These are phyloP conservation scores for Xiphias gladius DNA, from an alignment of 2,113 vertebrate species.

Conservation along the genomic window DNA sequence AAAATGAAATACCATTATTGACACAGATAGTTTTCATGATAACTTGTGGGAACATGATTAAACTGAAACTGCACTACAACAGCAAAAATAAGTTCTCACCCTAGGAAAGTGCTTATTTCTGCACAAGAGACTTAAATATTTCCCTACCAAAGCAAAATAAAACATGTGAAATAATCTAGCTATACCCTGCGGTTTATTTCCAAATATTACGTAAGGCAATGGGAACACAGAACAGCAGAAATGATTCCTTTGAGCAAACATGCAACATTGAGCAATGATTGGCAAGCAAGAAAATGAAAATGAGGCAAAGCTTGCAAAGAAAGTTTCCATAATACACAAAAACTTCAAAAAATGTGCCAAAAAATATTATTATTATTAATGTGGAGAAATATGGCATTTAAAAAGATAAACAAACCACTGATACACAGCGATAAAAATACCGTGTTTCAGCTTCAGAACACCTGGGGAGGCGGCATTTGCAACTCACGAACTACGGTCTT, in stretches of 20 bases:
- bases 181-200: constrained; percentile 29
- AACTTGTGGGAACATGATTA: background rate
- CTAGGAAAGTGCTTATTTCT: background rate
- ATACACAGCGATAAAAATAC: background rate
- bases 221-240: constrained; percentile 37
- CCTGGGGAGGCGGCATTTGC: background rate
- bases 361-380: background rate
- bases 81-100: background rate
- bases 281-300: constrained; percentile 35
- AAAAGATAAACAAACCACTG: background rate
- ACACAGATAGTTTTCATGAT: constrained; percentile 2
- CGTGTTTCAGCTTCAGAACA: background rate
- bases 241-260: constrained; percentile 42
- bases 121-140: background rate
- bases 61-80: background rate
- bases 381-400: background rate
- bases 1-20: background rate
- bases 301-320: constrained; percentile 29
- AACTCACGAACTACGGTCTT: background rate
- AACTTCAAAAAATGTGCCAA: background rate
- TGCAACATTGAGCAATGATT: constrained; percentile 46
- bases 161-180: background rate
- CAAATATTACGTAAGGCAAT: constrained; percentile 23
- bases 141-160: background rate
- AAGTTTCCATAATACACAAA: background rate